Evolutionary conservation across 1,140 invertebrate genomes (phyloP).

Genomic region (Sitodiplosis mosellana): DNA sequence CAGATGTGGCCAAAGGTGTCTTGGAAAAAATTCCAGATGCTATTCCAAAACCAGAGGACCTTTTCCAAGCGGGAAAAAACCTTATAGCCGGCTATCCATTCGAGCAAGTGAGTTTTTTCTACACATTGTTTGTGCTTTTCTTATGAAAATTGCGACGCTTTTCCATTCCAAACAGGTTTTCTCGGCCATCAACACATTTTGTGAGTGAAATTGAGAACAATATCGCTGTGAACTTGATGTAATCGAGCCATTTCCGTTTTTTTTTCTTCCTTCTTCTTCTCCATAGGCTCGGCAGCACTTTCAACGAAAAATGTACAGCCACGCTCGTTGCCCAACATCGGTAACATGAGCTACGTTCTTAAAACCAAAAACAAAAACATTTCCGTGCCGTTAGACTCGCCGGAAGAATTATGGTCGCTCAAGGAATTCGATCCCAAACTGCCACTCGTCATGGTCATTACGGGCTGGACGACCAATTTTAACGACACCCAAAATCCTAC

Average conservation of each 20-base stretch:
- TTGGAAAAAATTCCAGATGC: slow-evolving; percentile 9
- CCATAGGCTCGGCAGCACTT: not conserved
- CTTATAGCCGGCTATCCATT: slow-evolving; percentile 19
- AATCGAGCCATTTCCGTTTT: no score
- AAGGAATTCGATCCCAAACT: not conserved
- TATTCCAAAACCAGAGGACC: slow-evolving; percentile 15
- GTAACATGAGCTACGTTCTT: not conserved
- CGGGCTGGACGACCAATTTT: not conserved
- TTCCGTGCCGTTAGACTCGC: not conserved
- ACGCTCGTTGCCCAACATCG: not conserved
- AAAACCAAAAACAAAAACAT: not conserved
- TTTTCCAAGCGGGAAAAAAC: slow-evolving; percentile 17
- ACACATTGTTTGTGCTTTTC: no score
- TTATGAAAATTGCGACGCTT: no score
- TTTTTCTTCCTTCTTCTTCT: not conserved
- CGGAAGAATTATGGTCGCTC: not conserved
- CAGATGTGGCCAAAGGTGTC: slow-evolving; percentile 8
- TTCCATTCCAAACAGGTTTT: no score
- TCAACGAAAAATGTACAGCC: not conserved
- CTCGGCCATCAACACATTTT: no score
- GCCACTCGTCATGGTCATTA: not conserved
- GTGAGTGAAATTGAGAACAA: no score
- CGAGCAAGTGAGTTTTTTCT: slow-evolving; percentile 8
- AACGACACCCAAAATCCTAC: not conserved
- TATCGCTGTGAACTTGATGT: no score